Evolutionary conservation across 2,888 invertebrate genomes (phyloP).

Genomic region (Tenthredo livida): DNA sequence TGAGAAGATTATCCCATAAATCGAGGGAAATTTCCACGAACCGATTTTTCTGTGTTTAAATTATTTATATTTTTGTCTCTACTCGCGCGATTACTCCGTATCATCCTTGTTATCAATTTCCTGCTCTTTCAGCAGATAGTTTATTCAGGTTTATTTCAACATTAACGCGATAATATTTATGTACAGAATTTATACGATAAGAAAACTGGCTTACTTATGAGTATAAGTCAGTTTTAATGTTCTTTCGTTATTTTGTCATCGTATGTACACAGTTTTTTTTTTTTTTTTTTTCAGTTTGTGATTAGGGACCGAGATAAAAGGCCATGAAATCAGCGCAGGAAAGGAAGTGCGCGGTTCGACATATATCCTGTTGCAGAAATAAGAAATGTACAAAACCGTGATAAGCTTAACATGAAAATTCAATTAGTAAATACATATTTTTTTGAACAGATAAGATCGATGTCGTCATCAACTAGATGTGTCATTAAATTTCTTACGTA

Average conservation of each 20-base stretch:
- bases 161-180: too few species aligned
- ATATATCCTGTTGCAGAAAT: not conserved
- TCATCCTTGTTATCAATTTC: too few species aligned
- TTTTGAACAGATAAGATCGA: not conserved
- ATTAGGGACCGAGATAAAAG: not conserved
- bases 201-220: too few species aligned
- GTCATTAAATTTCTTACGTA: too few species aligned
- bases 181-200: too few species aligned
- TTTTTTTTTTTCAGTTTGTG: not conserved
- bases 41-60: too few species aligned
- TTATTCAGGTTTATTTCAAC: too few species aligned
- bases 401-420: not conserved
- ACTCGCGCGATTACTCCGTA: too few species aligned
- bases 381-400: not conserved
- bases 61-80: too few species aligned
- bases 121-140: too few species aligned
- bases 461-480: not conserved
- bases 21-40: too few species aligned
- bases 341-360: not conserved
- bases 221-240: not conserved
- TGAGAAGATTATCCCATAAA: not conserved
- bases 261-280: not conserved
- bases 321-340: not conserved
- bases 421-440: not conserved
- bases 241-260: not conserved